Evolutionary conservation across 2,888 invertebrate species (phyloP), one percentile per base, ranked within the genome.

Genomic region (Athalia rosae): DNA sequence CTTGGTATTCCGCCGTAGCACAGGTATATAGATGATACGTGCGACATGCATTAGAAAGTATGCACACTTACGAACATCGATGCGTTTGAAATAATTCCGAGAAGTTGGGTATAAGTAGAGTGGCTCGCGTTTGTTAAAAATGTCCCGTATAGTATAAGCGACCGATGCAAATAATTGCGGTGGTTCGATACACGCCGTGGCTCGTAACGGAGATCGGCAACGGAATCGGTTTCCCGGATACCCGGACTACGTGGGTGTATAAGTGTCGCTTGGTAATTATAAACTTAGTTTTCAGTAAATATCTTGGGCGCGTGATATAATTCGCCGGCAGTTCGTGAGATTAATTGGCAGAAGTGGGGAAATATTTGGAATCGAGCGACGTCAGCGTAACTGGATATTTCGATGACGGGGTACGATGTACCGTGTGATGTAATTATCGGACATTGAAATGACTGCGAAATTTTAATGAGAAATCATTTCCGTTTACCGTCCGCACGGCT

Each of bases 231-330:
- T 53, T 58, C 28, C 59, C 73, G 77, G 50, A 59, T 76, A 73
- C 80, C 80, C 82, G 82, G 82, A 79, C 82, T 83, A 82, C 80
- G 85, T 83, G n/a, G n/a, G n/a, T n/a, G 85, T 45, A 73, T 85
- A 28, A 28, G 28, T 28, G 28, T 28, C 28, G 28, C 86, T 83
- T 78, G 84, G 86, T 87, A 88, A 88, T 87, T 88, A 87, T 88
- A 88, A 88, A 87, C 87, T 88, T 85, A 85, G 86, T 85, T 85
- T 85, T 83, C 83, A 85, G 85, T 86, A 85, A 88, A 87, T 87
- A 87, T 85, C 85, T 83, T 80, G 82, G 83, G 83, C 84, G 81
- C 79, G 28, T 28, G 28, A 28, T 79, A 58, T 56, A 64, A 66
- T 47, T 78, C 80, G 79, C 81, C 82, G 84, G 83, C 85, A 84